Conservation (phyloP, 2,888 invertebrate species). For the Uloborus plumipes region DNA sequence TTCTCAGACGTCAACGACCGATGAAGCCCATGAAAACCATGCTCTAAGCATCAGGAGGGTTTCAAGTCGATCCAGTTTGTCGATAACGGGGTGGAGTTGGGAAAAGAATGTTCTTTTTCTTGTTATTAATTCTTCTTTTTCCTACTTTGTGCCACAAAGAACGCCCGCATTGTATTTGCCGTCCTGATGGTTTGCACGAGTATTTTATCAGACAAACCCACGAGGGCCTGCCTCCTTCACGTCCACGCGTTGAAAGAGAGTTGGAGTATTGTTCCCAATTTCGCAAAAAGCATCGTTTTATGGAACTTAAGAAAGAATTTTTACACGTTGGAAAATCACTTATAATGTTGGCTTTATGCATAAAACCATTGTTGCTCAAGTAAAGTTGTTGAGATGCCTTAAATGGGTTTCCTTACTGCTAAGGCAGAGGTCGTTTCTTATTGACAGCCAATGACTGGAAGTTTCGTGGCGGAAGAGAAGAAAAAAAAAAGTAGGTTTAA, state of each 20-base stretch:
- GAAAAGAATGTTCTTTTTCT: conserved; percentile 34
- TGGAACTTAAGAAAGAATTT: conserved; percentile 10
- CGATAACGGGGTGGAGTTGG: conserved; percentile 56
- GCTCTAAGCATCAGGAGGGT: conserved; percentile 8
- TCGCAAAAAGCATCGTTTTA: background rate
- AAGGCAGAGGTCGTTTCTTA: background rate
- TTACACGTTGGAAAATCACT: background rate
- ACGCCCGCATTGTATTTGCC: conserved; percentile 33
- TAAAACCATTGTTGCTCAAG: background rate
- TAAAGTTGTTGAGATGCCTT: background rate
- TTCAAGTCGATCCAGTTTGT: conserved; percentile 59
- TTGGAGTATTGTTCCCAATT: conserved; percentile 12
- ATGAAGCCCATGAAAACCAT: conserved; percentile 20
- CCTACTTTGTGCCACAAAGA: conserved; percentile 27
- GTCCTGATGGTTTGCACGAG: conserved; percentile 33
- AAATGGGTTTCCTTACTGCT: conserved; percentile 5
- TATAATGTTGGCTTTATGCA: background rate
- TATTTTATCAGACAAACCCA: conserved; percentile 39
- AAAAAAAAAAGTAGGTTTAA: background rate
- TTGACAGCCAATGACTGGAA: conserved; percentile 8
- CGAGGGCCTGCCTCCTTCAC: conserved; percentile 12
- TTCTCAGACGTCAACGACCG: conserved; percentile 55
- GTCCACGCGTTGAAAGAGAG: conserved; percentile 6
- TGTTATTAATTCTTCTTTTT: background rate
- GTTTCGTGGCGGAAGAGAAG: background rate